Evolutionary conservation across 2,797 vertebrate species (phyloP), one percentile per base, ranked within the genome.

Genomic region (Lagocephalus sceleratus): DNA sequence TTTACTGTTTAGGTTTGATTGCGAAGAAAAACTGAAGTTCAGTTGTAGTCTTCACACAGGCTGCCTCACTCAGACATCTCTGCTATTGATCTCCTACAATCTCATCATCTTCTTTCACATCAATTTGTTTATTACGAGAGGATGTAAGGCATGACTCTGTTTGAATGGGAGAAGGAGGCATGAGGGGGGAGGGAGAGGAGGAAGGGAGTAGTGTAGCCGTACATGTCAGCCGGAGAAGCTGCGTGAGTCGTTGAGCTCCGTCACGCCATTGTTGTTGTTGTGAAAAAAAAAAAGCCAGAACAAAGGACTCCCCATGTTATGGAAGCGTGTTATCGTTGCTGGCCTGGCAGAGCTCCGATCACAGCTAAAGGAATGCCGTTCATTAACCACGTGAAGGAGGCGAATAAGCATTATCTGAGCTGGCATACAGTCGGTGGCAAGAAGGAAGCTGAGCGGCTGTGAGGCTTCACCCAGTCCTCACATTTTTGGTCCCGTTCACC

Each of bases 221-320:
- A 68, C 68, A 76, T 86, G 78, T 86, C 79, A 82, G 82, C 75
- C 68, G 83, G 69, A 73, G 74, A 81, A 76, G 81, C 83, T 83
- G 80, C 67, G 82, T 81, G 81, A 78, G 81, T 83, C 64, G 82
- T 58, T 81, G 67, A 12, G 76, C 79, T 85, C 71, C 58, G 74
- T 85, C 81, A 84, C 82, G 73, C 79, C 77, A 68, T 83, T 87
- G 82, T 85, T 82, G 82, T 84, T 76, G 76, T 82, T 81, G 69
- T 78, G 64, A 72, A 54, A 77, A 79, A 77, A 73, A 60, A 76
- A 81, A 77, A 71, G 75, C 54, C 71, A 72, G 82, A 87, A 86
- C 83, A 86, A 90, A 85, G 83, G 86, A 88, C 78, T 75, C 80
- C 73, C 76, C 68, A 66, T 54, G 63, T 73, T 65, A 42, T 62